phyloP scores from a whole-genome alignment of 2,797 vertebrate genomes.

The Parauchenoglanis ngamensis region DNA sequence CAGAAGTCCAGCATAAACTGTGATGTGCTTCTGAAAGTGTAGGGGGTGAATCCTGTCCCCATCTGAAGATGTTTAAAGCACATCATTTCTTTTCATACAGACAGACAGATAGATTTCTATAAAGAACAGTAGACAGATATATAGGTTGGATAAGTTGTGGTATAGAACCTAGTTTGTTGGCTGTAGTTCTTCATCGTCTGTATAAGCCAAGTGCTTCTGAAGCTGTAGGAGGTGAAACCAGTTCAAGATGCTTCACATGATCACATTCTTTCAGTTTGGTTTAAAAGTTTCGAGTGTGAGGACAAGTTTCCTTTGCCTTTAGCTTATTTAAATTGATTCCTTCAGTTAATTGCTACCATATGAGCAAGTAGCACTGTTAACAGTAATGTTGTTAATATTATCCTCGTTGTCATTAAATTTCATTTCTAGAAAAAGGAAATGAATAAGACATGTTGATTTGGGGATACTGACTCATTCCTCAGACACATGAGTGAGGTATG shows the following conservation, averaged over 20 bases:
- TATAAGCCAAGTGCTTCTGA: conserved; percentile 17
- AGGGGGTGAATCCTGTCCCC: not conserved
- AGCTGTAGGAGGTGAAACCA: conserved; percentile 23
- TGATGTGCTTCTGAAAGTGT: conserved; percentile 1
- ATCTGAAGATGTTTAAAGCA: conserved; percentile 18
- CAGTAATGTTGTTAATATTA: not conserved
- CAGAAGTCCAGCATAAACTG: not conserved
- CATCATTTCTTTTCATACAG: not conserved
- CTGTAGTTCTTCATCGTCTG: not conserved
- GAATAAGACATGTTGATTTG: not conserved
- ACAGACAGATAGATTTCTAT: not conserved
- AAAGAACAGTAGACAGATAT: conserved; percentile 11
- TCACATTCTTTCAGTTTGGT: not conserved
- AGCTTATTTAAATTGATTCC: not conserved
- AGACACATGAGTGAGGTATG: not conserved
- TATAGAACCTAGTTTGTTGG: not conserved
- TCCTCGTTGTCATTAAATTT: not conserved
- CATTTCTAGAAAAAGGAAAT: not conserved
- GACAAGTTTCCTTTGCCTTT: conserved; percentile 11
- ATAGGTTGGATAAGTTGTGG: not conserved
- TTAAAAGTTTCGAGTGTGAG: not conserved
- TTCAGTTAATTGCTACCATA: not conserved
- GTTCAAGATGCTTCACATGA: conserved; percentile 27
- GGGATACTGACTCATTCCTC: no score
- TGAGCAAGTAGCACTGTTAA: not conserved